These are phyloP conservation scores for Dunckerocampus dactyliophorus DNA, from an alignment of 2,113 vertebrate genomes.

Conservation along the genomic window DNA sequence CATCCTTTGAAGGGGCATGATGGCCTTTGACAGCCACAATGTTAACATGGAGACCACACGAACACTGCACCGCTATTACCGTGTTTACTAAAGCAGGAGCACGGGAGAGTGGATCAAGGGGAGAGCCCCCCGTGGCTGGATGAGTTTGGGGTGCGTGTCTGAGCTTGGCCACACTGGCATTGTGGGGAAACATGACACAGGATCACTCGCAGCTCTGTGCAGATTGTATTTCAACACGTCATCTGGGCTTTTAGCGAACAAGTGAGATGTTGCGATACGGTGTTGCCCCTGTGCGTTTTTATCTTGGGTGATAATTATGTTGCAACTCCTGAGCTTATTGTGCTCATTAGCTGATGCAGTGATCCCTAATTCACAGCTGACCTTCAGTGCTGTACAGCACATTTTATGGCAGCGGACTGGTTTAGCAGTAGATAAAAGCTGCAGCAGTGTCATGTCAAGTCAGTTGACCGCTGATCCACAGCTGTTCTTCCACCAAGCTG, in stretches of 20 bases:
- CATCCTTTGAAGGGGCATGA: conserved; percentile 73
- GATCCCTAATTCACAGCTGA: conserved; percentile 32
- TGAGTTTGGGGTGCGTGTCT: conserved; percentile 23
- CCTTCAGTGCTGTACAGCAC: conserved; percentile 13
- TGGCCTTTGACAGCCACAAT: conserved; percentile 71
- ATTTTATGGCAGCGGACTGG: conserved; percentile 42
- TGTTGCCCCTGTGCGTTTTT: conserved; percentile 12
- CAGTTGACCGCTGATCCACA: conserved; percentile 33
- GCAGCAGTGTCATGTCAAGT: conserved; percentile 40
- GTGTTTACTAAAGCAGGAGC: conserved; percentile 63
- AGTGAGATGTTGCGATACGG: background rate
- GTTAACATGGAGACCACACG: conserved; percentile 63
- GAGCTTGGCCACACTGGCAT: conserved; percentile 26
- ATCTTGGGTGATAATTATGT: conserved; percentile 10
- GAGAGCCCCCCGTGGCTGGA: conserved; percentile 34
- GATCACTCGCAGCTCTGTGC: conserved; percentile 27
- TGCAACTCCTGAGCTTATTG: conserved; percentile 11
- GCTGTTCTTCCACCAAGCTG: conserved; percentile 32
- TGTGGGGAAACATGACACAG: conserved; percentile 51
- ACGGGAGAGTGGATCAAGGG: conserved; percentile 42
- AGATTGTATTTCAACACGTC: conserved; percentile 43
- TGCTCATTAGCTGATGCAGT: conserved; percentile 28
- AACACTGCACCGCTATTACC: conserved; percentile 58
- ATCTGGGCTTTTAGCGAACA: conserved; percentile 23
- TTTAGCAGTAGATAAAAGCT: conserved; percentile 50